Evolutionary conservation across 2,113 vertebrate genomes (phyloP).

Genomic region (Otocyon megalotis): DNA sequence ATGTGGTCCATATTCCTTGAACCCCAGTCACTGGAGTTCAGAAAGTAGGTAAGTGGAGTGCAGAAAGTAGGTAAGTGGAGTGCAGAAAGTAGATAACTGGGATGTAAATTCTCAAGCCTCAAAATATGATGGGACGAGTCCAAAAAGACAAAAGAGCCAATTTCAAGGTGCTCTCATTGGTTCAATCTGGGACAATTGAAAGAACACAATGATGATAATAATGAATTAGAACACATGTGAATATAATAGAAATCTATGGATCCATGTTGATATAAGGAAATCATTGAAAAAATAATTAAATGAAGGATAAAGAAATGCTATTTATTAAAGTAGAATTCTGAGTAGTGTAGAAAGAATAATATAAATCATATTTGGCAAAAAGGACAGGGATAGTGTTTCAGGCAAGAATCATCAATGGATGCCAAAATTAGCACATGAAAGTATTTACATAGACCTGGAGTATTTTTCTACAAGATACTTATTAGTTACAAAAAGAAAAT

Average conservation of each 20-base stretch:
- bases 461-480: slow-evolving; percentile 7
- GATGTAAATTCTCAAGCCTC: neutral
- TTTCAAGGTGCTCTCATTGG: neutral
- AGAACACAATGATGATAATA: slow-evolving; percentile 23
- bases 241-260: slow-evolving; percentile 1
- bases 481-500: neutral
- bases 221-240: neutral
- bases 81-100: neutral
- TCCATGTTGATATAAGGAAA: neutral
- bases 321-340: neutral
- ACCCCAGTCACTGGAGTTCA: neutral
- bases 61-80: neutral
- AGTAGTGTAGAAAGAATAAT: neutral
- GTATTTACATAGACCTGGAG: neutral
- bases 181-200: neutral
- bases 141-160: neutral
- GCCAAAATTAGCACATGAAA: neutral
- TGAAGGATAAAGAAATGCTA: neutral
- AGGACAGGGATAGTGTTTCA: neutral
- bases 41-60: neutral
- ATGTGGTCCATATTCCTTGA: neutral
- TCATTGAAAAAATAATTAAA: neutral
- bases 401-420: neutral
- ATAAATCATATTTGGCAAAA: neutral
- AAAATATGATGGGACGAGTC: neutral